A percentile compares a stretch with the other conserved stretches of the same genome.
Conservation (phyloP, 2,113 vertebrate genomes). For the Scopus umbretta region DNA sequence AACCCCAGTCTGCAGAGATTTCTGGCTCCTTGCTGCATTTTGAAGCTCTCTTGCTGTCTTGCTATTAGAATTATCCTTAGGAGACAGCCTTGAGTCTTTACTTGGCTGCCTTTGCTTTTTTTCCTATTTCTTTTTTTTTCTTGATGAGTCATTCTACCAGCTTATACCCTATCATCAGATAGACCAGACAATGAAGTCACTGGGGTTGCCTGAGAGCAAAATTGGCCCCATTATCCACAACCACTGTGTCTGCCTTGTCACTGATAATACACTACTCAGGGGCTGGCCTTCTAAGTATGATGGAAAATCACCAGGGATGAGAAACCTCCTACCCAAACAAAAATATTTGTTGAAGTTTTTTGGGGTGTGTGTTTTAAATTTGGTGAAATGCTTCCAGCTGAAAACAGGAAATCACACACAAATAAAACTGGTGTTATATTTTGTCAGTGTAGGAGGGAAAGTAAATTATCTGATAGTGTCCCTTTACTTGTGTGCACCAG, state of each 20-base stretch:
- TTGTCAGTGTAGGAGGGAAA: neutral
- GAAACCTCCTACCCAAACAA: neutral
- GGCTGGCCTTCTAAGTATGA: neutral
- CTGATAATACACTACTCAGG: neutral
- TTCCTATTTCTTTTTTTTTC: slow-evolving; percentile 18
- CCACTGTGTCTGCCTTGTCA: slow-evolving; percentile 18
- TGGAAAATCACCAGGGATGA: slow-evolving; percentile 54
- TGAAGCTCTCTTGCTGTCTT: neutral
- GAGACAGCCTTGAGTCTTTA: slow-evolving; percentile 22
- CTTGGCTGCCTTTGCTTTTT: slow-evolving; percentile 54
- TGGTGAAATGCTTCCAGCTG: slow-evolving; percentile 8
- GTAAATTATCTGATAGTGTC: neutral
- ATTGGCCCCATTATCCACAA: slow-evolving; percentile 44
- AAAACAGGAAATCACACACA: slow-evolving; percentile 35
- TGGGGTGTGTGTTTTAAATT: neutral
- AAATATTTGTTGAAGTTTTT: slow-evolving; percentile 35
- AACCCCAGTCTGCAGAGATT: slow-evolving; percentile 17
- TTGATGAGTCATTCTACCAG: slow-evolving; percentile 60
- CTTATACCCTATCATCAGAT: slow-evolving; percentile 61
- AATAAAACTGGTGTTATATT: neutral
- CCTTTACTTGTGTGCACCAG: neutral
- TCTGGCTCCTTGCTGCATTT: slow-evolving; percentile 12
- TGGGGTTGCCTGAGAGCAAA: slow-evolving; percentile 59
- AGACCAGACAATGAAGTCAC: slow-evolving; percentile 65
- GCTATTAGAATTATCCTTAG: slow-evolving; percentile 24